Base-by-base conservation (phyloP, 1,140 invertebrate genomes). In the Lepidurus arcticus region DNA sequence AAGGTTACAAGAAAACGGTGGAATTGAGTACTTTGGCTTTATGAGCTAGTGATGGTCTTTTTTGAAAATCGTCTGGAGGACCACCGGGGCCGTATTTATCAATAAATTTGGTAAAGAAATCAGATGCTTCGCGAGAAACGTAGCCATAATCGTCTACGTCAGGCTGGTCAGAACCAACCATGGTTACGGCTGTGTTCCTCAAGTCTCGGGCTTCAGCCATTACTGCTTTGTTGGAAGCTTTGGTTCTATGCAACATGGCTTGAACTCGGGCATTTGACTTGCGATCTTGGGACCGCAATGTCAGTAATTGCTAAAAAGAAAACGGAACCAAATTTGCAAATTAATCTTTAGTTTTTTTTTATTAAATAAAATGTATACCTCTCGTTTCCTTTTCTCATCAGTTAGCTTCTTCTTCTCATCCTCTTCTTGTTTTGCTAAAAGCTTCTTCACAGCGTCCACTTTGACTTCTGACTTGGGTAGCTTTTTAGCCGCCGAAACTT, bases 61-160 rank as follows among this genome's bases (percentile, higher is more conserved):
- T 42, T 80, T 79, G 53, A 81, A 81, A 65, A 81, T 81, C 42
- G 80, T 73, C 78, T 81, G 76, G 73, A 79, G 81, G 76, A 90
- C 88, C 45, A 81, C 79, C 73, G 91, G 91, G 85, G 82, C 87
- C 90, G 80, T 93, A 94, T 84, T 94, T 94, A 78, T 92, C 90
- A 87, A 95, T 92, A 84, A 95, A 90, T 83, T 93, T 92, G 79
- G 91, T 89, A 84, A 94, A 94, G 80, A 92, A 88, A 43, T 90
- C 90, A 76, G 91, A 89, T 1, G 93, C 92, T 83, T 91, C 91
- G 81, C 91, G 91, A 0, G 93, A 95, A 16, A 92, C 92, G 83
- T 94, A 96, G 7, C 94, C 92, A 84, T 95, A 96, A 83, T 96
- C 94, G 87, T 96, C 94, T 84, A 94, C 92, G 82, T 95, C 93